A percentile compares a stretch with the other conserved stretches of the same genome.
Conservation (phyloP, 2,888 invertebrate genomes). For the Keiferia lycopersicella region DNA sequence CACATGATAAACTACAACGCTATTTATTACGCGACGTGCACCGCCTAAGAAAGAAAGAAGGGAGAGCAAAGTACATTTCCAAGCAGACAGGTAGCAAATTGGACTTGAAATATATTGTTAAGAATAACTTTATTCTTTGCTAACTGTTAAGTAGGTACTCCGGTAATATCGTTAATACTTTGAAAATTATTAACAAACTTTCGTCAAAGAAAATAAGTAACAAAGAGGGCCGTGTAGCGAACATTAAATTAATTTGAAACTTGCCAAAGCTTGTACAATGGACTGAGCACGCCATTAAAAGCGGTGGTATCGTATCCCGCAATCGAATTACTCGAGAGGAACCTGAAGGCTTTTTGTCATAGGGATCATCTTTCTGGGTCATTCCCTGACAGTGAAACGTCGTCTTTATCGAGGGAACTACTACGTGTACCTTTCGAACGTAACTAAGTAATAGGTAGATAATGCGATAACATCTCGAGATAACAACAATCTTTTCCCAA, state of each 20-base stretch:
- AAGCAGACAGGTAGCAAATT: neutral
- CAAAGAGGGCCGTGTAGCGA: constrained; percentile 50
- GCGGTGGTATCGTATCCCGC: constrained; percentile 39
- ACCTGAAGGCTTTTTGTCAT: constrained; percentile 38
- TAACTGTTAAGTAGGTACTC: constrained; percentile 16
- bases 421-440: neutral
- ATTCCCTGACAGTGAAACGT: constrained; percentile 25
- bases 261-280: constrained; percentile 53
- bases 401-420: constrained; percentile 5
- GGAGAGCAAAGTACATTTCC: constrained; percentile 15
- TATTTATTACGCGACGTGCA: neutral
- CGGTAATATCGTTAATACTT: constrained; percentile 1
- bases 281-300: constrained; percentile 51
- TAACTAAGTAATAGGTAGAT: too few species aligned
- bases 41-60: neutral
- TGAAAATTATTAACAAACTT: constrained; percentile 18
- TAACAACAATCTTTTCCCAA: too few species aligned
- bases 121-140: neutral
- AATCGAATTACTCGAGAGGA: constrained; percentile 48
- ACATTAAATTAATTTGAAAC: constrained; percentile 69
- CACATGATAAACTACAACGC: constrained; percentile 7
- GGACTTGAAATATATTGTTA: neutral
- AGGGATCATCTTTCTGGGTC: constrained; percentile 24
- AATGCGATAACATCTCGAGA: too few species aligned
- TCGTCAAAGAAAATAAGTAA: constrained; percentile 51